Evolutionary conservation across 1,140 invertebrate genomes (phyloP).

Genomic region (Zaprionus gabonicus): DNA sequence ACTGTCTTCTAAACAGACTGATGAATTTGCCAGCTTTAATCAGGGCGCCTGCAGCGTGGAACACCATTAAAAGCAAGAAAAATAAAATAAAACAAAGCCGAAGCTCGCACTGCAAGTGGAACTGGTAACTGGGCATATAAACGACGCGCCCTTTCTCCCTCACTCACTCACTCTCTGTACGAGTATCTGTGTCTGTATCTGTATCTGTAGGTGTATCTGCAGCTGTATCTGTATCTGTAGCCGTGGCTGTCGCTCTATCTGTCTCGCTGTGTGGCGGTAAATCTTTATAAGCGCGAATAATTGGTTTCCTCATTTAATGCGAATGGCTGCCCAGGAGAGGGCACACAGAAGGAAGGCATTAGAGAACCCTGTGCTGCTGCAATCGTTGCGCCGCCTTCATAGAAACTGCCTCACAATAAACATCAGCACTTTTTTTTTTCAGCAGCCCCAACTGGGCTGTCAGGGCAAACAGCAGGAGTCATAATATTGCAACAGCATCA

Average conservation of each 20-base stretch:
- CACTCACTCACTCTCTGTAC: conserved; percentile 21
- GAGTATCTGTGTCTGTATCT: conserved; percentile 27
- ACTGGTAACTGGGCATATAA: conserved; percentile 45
- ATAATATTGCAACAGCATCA: conserved; percentile 80
- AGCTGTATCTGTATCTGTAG: conserved; percentile 59
- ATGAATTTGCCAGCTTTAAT: conserved; percentile 67
- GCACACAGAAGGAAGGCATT: conserved; percentile 3
- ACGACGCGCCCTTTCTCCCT: conserved; percentile 28
- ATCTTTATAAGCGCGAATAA: conserved; percentile 84
- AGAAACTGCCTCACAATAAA: conserved; percentile 79
- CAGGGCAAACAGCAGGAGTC: conserved; percentile 80
- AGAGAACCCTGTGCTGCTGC: conserved; percentile 29
- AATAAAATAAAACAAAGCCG: conserved; percentile 48
- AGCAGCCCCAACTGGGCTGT: conserved; percentile 38
- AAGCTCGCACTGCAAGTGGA: conserved; percentile 10
- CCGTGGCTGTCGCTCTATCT: conserved; percentile 60
- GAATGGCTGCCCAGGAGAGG: conserved; percentile 64
- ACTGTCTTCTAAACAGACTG: conserved; percentile 5
- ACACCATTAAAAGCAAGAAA: conserved; percentile 56
- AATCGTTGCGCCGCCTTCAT: conserved; percentile 65
- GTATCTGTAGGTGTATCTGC: conserved; percentile 54
- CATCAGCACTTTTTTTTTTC: conserved; percentile 57
- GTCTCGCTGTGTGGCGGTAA: conserved; percentile 75
- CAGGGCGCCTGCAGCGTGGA: conserved; percentile 52
- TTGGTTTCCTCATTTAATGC: conserved; percentile 84